phyloP scores from a whole-genome alignment of 2,797 vertebrate species.

The Pipistrellus nathusii region DNA sequence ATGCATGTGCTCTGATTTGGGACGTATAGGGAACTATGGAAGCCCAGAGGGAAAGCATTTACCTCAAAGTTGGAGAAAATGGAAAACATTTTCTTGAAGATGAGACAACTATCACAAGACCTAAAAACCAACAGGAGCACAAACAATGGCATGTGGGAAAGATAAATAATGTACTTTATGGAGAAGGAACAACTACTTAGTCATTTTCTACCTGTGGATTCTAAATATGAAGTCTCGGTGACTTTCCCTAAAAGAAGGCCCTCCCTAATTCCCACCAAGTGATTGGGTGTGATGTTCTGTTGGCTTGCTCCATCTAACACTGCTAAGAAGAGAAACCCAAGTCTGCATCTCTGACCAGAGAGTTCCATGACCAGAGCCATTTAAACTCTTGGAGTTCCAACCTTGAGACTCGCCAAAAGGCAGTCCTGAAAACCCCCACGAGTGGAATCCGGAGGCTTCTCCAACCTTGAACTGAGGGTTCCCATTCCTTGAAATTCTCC shows the following conservation, averaged over 20 bases:
- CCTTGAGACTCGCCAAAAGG: not conserved
- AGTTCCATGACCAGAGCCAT: not conserved
- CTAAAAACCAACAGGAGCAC: not conserved
- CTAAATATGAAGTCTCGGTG: slow-evolving; percentile 13
- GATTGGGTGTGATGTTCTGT: not conserved
- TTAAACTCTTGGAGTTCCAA: not conserved
- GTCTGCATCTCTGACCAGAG: not conserved
- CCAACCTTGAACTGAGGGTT: not conserved
- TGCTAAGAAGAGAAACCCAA: not conserved
- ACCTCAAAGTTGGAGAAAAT: not conserved
- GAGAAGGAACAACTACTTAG: not conserved
- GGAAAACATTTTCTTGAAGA: not conserved
- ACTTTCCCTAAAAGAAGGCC: not conserved
- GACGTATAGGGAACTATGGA: not conserved
- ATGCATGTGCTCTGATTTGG: not conserved
- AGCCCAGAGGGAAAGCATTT: not conserved
- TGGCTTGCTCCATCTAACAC: not conserved
- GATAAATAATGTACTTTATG: no score
- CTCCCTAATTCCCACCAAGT: not conserved
- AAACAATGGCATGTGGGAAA: not conserved
- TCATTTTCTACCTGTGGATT: not conserved
- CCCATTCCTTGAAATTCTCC: not conserved
- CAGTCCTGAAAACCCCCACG: not conserved
- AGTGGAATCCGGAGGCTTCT: not conserved
- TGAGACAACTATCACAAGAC: not conserved